These are phyloP conservation scores for Eristalinus aeneus DNA, from an alignment of 2,888 invertebrate species.

Conservation along the genomic window DNA sequence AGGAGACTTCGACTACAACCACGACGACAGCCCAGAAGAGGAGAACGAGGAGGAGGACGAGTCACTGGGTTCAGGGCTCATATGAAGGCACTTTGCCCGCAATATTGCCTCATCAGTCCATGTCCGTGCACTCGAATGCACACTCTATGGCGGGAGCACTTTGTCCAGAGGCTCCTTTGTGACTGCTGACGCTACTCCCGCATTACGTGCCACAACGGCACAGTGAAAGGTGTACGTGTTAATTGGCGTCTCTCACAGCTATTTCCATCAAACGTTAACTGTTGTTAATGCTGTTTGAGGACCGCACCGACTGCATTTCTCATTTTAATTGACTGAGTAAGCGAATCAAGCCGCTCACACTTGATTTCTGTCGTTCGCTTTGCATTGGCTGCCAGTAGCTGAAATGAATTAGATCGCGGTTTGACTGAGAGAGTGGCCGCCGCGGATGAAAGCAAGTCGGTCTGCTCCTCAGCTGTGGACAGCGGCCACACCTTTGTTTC, in stretches of 20 bases:
- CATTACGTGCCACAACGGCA: slow-evolving; percentile 38
- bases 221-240: slow-evolving; percentile 67
- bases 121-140: slow-evolving; percentile 54
- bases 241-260: slow-evolving; percentile 63
- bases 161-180: slow-evolving; percentile 52
- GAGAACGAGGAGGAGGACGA: background rate
- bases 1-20: too few relatives aligned
- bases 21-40: too few relatives aligned
- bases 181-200: slow-evolving; percentile 53
- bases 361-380: slow-evolving; percentile 33
- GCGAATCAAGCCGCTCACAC: slow-evolving; percentile 43
- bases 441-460: background rate
- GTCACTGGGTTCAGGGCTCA: slow-evolving; percentile 11
- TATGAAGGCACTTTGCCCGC: slow-evolving; percentile 50
- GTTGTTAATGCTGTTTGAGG: slow-evolving; percentile 56
- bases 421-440: background rate
- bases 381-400: slow-evolving; percentile 23
- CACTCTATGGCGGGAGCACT: slow-evolving; percentile 57
- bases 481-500: background rate
- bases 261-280: slow-evolving; percentile 63
- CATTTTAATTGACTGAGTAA: slow-evolving; percentile 63
- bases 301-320: slow-evolving; percentile 59
- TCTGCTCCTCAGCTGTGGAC: background rate
- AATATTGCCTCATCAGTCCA: slow-evolving; percentile 64
- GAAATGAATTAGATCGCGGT: slow-evolving; percentile 31